Base-by-base conservation (phyloP, 1,140 invertebrate species). In the Watersipora subatra region DNA sequence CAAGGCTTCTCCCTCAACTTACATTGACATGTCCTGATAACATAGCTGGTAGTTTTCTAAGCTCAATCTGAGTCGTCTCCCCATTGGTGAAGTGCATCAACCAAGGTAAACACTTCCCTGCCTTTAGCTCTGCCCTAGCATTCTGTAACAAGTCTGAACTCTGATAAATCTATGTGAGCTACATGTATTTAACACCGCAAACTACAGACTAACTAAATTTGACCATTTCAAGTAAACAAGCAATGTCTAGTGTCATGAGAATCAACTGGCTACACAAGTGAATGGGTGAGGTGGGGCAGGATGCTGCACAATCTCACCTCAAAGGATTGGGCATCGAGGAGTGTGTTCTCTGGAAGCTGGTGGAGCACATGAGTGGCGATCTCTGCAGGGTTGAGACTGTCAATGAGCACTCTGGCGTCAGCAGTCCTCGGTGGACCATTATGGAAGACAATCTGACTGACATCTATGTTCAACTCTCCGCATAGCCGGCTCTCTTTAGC, bases 21-120 rank as follows among this genome's bases (percentile, higher is more conserved):
- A 88, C 79, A 66, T 84, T 83, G 59, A 87, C 80, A 66, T 81
- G 73, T 25, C 80, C 77, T 12, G 80, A 76, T 2, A 88, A 75
- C 69, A 86, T 77, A 55, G 82, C 82, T 7, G 85, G 84, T 26
- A 89, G 75, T 70, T 85, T 81, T 63, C 79, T 75, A 25, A 81
- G 69, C 58, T 82, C 81, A 26, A 86, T 68, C 73, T 85, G 83
- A 58, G 83, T 76, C 28, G 79, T 80, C 17, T 83, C 76, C n/a
- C 83, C 75, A 26, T 87, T 75, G 62, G 76, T 84, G 83, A 88
- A 88, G 71, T 86, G 85, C 34, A 88, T 75, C n/a, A 88, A 70
- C 86, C 86, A 87, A 2, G 84, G 80, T 15, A 69, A 66, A 24
- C 72, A 70, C 62, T 71, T 65, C 15, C 69, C 68, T 19, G 67